Percentiles rank a stretch among this genome's conserved stretches.
phyloP scores from a whole-genome alignment of 2,113 vertebrate species.

The Ovis canadensis region DNA sequence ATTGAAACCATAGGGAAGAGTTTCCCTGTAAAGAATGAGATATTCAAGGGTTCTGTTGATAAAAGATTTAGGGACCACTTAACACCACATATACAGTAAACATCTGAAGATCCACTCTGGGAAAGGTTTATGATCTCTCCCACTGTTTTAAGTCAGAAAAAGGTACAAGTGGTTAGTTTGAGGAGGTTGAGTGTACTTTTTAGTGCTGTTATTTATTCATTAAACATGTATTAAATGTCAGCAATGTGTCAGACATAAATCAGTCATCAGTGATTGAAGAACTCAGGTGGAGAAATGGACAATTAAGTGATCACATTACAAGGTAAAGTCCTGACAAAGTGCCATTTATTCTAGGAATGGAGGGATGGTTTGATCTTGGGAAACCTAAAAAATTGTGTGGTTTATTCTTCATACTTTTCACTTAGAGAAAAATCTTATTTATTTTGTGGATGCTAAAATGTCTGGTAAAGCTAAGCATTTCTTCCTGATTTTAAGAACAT shows the following conservation, averaged over 20 bases:
- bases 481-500: not conserved
- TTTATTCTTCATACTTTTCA: not conserved
- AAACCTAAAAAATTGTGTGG: not conserved
- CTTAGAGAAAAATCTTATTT: not conserved
- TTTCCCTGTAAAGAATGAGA: not conserved
- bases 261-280: not conserved
- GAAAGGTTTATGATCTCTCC: not conserved
- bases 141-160: not conserved
- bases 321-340: not conserved
- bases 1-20: not conserved
- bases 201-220: not conserved
- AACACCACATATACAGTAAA: not conserved
- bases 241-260: not conserved
- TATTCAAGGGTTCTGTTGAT: not conserved
- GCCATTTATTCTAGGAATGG: not conserved
- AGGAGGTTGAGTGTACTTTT: not conserved
- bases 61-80: not conserved
- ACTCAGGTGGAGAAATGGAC: not conserved
- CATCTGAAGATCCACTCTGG: not conserved
- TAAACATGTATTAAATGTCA: not conserved
- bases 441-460: not conserved
- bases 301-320: not conserved
- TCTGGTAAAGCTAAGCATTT: not conserved
- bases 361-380: slow-evolving; percentile 15
- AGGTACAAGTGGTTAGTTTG: not conserved